Conservation (phyloP, 2,797 vertebrate genomes). For the Rhinogobio ventralis region DNA sequence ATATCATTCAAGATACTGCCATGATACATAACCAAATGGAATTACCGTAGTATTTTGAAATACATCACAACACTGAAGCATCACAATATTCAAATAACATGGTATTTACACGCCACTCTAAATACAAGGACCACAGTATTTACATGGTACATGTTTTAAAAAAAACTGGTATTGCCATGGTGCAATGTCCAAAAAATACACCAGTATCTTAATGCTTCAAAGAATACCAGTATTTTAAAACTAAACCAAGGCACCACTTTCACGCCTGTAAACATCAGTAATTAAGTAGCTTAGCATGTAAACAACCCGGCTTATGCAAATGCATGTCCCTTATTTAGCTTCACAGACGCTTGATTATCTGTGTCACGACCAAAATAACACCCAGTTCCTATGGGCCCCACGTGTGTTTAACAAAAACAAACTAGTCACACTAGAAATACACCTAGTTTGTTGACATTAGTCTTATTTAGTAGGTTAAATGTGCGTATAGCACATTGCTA, state of each 20-base stretch:
- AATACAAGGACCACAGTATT: background rate
- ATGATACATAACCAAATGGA: background rate
- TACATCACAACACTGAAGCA: background rate
- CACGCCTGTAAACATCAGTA: background rate
- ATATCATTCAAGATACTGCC: background rate
- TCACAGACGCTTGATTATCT: background rate
- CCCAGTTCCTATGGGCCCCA: constrained; percentile 2
- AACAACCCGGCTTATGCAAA: constrained; percentile 37
- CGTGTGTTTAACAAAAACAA: constrained; percentile 38
- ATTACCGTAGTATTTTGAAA: background rate
- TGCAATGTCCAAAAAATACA: background rate
- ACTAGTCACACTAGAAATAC: background rate
- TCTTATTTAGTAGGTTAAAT: background rate
- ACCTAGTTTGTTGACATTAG: background rate
- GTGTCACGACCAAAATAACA: constrained; percentile 28
- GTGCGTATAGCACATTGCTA: background rate
- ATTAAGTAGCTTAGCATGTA: background rate
- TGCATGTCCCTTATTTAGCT: background rate
- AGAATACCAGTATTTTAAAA: background rate
- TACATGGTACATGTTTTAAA: background rate
- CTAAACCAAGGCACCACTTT: background rate
- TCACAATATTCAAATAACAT: background rate
- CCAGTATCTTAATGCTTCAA: background rate
- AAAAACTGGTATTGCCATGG: background rate
- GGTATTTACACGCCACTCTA: background rate